A percentile compares a stretch with the other conserved stretches of the same genome.
Conservation (phyloP, 2,113 vertebrate species). For the Epinephelus cyanopodus region DNA sequence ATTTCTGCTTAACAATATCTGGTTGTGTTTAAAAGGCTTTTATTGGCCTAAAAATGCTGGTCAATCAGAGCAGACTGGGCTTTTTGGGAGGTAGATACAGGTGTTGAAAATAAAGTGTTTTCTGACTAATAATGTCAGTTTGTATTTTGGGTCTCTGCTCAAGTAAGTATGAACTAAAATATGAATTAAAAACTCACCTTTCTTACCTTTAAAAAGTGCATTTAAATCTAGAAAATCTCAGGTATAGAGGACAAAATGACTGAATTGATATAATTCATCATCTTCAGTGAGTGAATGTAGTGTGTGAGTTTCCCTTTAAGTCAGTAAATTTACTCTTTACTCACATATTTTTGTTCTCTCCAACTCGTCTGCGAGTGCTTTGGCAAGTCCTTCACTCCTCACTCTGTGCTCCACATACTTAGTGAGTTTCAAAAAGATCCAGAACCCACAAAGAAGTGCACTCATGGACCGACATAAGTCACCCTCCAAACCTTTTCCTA, state of each 20-base stretch:
- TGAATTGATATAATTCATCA: neutral
- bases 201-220: too few relatives aligned
- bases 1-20: too few relatives aligned
- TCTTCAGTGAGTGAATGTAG: neutral
- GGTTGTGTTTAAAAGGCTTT: too few relatives aligned
- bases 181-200: too few relatives aligned
- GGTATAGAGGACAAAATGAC: neutral
- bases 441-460: neutral
- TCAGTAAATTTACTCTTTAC: neutral
- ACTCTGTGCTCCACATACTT: neutral
- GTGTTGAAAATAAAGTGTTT: too few relatives aligned
- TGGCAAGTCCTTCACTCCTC: neutral
- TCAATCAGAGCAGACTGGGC: too few relatives aligned
- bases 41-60: too few relatives aligned
- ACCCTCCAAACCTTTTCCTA: conserved; percentile 36
- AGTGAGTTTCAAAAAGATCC: neutral
- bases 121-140: too few relatives aligned
- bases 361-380: neutral
- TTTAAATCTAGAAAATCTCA: neutral
- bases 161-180: too few relatives aligned
- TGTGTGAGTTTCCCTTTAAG: neutral
- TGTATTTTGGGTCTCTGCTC: too few relatives aligned
- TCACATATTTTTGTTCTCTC: neutral
- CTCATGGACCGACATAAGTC: conserved; percentile 43
- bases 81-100: too few relatives aligned